Evolutionary conservation across 1,140 invertebrate species (phyloP).

Genomic region (Ptiloglossa arizonensis): DNA sequence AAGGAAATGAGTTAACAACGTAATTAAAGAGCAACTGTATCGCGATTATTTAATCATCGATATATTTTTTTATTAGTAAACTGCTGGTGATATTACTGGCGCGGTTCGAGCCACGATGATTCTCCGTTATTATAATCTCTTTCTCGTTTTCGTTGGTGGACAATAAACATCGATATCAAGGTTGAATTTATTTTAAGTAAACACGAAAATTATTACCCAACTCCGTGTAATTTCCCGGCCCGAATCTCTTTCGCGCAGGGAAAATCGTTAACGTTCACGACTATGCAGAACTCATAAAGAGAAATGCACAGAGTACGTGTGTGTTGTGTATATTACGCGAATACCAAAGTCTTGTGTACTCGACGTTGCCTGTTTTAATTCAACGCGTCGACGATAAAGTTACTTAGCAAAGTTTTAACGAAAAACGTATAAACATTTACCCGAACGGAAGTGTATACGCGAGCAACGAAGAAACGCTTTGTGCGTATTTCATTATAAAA

Average conservation of each 20-base stretch:
- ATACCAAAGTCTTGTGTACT: constrained; percentile 39
- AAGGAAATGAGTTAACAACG: constrained; percentile 46
- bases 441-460: background rate
- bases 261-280: constrained; percentile 50
- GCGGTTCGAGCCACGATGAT: too few species aligned
- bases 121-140: too few species aligned
- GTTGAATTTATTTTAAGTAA: background rate
- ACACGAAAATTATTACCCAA: background rate
- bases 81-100: too few species aligned
- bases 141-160: too few species aligned
- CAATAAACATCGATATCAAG: too few species aligned
- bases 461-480: too few species aligned
- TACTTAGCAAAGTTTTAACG: constrained; percentile 15
- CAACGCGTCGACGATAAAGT: constrained; percentile 43
- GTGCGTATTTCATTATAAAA: constrained; percentile 25
- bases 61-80: background rate
- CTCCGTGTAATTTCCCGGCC: constrained; percentile 1
- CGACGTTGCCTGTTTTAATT: constrained; percentile 48
- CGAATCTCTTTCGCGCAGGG: constrained; percentile 18
- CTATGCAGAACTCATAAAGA: constrained; percentile 51
- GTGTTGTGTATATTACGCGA: constrained; percentile 40
- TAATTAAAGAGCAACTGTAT: constrained; percentile 20
- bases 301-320: constrained; percentile 36
- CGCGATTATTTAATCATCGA: background rate
- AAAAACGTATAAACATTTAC: constrained; percentile 33